These are phyloP conservation scores for Liolophura sinensis DNA, from an alignment of 1,140 invertebrate genomes.

Conservation along the genomic window DNA sequence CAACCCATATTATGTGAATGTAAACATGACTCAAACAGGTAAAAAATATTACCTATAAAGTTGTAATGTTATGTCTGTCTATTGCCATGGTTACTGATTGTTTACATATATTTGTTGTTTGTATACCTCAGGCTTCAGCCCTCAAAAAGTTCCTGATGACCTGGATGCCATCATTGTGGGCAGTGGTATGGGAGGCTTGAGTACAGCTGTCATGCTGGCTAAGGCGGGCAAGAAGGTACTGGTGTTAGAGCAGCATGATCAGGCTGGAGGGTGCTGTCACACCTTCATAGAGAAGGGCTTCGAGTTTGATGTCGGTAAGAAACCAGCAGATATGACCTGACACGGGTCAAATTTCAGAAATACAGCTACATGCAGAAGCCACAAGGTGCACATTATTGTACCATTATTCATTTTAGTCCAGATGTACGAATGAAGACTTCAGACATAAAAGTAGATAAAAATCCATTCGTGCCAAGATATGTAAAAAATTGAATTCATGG, in stretches of 20 bases:
- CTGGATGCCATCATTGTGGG: slow-evolving; percentile 59
- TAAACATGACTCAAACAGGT: slow-evolving; percentile 12
- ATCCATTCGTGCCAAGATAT: too few relatives aligned
- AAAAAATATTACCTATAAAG: slow-evolving; percentile 9
- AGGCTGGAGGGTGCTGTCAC: slow-evolving; percentile 53
- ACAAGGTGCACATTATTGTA: too few relatives aligned
- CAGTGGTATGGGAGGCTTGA: slow-evolving; percentile 56
- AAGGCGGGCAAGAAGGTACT: slow-evolving; percentile 54
- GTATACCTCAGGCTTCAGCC: slow-evolving; percentile 35
- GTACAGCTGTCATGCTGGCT: slow-evolving; percentile 49
- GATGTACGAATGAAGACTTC: too few relatives aligned
- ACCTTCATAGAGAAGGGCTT: slow-evolving; percentile 55
- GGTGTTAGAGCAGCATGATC: slow-evolving; percentile 59
- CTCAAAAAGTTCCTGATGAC: slow-evolving; percentile 38
- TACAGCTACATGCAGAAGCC: too few relatives aligned
- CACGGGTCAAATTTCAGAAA: too few relatives aligned
- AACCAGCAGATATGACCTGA: too few relatives aligned
- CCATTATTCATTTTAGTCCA: too few relatives aligned
- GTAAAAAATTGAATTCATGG: too few relatives aligned
- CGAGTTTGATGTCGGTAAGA: slow-evolving; percentile 59
- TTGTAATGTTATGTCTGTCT: slow-evolving; percentile 7
- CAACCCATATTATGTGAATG: slow-evolving; percentile 5
- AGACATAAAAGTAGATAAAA: too few relatives aligned
- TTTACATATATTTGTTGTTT: slow-evolving; percentile 15
- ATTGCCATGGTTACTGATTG: slow-evolving; percentile 13